phyloP scores from a whole-genome alignment of 2,113 vertebrate genomes.

The Eulemur rufifrons region DNA sequence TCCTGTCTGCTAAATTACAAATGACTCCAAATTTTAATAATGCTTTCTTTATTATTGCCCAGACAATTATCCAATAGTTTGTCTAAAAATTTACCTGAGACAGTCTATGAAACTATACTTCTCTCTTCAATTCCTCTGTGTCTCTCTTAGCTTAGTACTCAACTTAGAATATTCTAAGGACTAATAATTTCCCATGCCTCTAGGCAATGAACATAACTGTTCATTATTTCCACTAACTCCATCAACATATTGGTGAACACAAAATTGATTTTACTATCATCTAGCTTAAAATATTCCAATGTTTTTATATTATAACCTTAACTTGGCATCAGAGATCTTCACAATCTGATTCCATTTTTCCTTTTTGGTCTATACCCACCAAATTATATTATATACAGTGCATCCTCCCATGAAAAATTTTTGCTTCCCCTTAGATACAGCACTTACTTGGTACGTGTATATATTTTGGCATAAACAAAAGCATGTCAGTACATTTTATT shows the following conservation, averaged over 20 bases:
- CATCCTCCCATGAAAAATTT: background rate
- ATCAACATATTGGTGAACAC: background rate
- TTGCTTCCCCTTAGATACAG: background rate
- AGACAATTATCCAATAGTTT: background rate
- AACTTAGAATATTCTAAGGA: background rate
- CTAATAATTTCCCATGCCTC: background rate
- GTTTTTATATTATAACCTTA: background rate
- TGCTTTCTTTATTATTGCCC: background rate
- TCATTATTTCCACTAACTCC: background rate
- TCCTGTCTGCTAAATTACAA: background rate
- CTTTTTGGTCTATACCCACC: background rate
- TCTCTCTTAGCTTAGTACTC: background rate
- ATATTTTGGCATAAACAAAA: background rate
- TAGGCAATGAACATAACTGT: background rate
- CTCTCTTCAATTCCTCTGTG: background rate
- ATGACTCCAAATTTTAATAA: background rate
- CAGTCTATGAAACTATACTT: background rate
- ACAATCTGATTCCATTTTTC: background rate
- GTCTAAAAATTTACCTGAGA: background rate
- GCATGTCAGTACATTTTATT: background rate
- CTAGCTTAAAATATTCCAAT: background rate
- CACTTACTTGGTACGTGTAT: background rate
- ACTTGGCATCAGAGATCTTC: background rate
- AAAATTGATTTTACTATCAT: background rate
- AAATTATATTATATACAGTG: background rate